Base-by-base conservation (phyloP, 2,113 vertebrate species). In the Ailuropoda melanoleuca region DNA sequence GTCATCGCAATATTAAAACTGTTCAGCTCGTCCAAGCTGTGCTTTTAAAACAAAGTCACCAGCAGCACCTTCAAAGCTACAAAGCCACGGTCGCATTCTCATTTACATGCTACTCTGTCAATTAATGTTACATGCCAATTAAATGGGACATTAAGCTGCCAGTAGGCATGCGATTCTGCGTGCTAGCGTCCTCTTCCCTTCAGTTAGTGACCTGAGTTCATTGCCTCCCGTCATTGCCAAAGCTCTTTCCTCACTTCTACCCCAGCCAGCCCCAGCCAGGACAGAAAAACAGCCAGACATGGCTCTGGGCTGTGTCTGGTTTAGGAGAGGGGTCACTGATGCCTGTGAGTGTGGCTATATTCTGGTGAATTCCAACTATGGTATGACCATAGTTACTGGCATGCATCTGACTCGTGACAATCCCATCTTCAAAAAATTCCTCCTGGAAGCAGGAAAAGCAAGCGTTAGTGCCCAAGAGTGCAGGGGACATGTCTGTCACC, bases 101-200 rank as follows among this genome's bases (percentile, higher is more conserved):
- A 82, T 78, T 93, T 50, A 81, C 70, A 39, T 60, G 50, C 64
- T 56, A 12, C 56, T 70, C 48, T 93, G 70, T 53, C 90, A 48
- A 11, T 90, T 68, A 92, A 81, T 15, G 17, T 90, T 83, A 62
- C 39, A 12, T 82, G 58, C 88, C 91, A 82, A 86, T 94, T 85
- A 94, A 93, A 83, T 81, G 87, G 77, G 85, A 55, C 93, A 50
- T 96, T 75, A 92, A 92, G 86, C 75, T 88, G 72, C 91, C 93
- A 81, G 17, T 58, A 93, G 68, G 92, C 95, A 23, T 83, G 34
- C 92, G 68, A 4, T 48, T 64, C 39, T 72, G 72, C 68, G 13
- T 43, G 68, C 58, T 55, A 64, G 15, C 55, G 34, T 96, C 55
- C 53, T 89, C 60, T 82, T 82, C 46, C 34, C 68, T 93, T 93